A percentile compares a stretch with the other conserved stretches of the same genome.
These are phyloP conservation scores for Volucella inanis DNA, from an alignment of 2,888 invertebrate genomes.

Conservation along the genomic window DNA sequence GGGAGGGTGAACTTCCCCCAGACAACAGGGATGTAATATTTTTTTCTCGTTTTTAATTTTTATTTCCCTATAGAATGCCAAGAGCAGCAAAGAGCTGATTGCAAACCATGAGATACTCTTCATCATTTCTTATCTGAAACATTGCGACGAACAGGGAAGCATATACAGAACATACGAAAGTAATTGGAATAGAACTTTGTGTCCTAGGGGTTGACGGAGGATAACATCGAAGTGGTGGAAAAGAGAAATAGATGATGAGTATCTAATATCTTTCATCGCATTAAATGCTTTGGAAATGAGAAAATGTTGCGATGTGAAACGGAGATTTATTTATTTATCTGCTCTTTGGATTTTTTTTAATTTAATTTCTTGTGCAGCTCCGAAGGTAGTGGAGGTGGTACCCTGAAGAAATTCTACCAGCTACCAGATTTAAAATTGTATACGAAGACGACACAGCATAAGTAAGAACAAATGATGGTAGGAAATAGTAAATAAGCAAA, in stretches of 20 bases:
- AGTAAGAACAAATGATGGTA: no score
- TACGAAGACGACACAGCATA: no score
- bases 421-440: no score
- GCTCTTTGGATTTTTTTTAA: background rate
- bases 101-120: background rate
- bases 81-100: no score
- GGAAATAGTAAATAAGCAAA: no score
- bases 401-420: no score
- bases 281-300: conserved; percentile 20
- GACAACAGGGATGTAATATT: background rate
- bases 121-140: background rate
- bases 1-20: background rate
- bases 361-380: no score
- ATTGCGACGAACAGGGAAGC: background rate
- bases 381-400: no score
- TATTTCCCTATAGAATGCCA: background rate
- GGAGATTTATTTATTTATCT: conserved; percentile 45
- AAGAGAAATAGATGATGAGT: background rate
- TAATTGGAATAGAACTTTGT: conserved; percentile 22
- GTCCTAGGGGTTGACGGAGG: no score
- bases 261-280: conserved; percentile 12
- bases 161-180: conserved; percentile 1
- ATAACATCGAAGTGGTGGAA: background rate
- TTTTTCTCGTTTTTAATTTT: background rate
- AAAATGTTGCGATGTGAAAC: conserved; percentile 11